phyloP scores from a whole-genome alignment of 2,113 vertebrate genomes.

The Formicarius rufipectus region DNA sequence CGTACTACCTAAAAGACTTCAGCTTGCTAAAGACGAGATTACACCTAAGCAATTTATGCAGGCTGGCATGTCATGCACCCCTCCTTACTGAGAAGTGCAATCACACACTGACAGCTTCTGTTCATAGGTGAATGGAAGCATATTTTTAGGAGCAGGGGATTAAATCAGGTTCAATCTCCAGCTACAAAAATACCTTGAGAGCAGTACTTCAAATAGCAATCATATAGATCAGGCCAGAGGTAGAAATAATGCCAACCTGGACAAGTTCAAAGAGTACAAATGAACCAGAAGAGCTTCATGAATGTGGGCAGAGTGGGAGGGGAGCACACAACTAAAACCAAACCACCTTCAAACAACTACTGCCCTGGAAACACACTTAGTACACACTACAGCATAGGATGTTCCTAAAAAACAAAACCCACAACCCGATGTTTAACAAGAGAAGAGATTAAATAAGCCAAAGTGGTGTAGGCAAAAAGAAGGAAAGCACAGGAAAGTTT shows the following conservation, averaged over 20 bases:
- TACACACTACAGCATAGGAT: accelerated
- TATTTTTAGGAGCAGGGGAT: background rate
- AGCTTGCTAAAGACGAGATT: background rate
- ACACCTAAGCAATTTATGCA: background rate
- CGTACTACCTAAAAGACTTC: background rate
- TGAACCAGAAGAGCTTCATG: background rate
- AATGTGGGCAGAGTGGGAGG: accelerated
- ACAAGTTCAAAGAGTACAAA: background rate
- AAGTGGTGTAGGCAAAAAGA: background rate
- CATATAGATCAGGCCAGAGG: background rate
- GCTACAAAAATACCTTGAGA: background rate
- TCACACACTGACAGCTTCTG: background rate
- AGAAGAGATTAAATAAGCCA: background rate
- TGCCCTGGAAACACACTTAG: background rate
- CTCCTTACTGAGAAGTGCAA: background rate
- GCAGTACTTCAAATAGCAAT: background rate
- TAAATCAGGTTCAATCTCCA: background rate
- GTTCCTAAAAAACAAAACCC: background rate
- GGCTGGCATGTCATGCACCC: background rate
- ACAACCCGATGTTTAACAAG: background rate
- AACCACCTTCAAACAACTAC: background rate
- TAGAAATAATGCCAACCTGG: background rate
- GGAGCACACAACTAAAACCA: background rate
- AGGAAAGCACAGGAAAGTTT: background rate
- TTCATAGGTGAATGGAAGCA: background rate